phyloP scores from a whole-genome alignment of 2,888 invertebrate genomes.

The Trachelus iudaicus region DNA sequence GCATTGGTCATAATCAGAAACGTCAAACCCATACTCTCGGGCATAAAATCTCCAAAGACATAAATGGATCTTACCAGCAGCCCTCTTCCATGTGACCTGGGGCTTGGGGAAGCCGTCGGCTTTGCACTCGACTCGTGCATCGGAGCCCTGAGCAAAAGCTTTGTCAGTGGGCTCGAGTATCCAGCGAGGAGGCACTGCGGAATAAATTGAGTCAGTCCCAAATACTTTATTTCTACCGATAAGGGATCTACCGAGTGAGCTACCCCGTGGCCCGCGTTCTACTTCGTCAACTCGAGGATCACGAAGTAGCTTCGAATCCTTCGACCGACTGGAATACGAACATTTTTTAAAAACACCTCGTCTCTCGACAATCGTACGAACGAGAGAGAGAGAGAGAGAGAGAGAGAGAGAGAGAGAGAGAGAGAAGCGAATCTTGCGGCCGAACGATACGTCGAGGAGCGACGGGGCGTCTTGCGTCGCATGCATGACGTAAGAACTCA shows the following conservation, averaged over 20 bases:
- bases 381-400: too few species aligned
- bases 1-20: slow-evolving; percentile 3
- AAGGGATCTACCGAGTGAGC: slow-evolving; percentile 34
- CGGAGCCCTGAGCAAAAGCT: slow-evolving; percentile 94
- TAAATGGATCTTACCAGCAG: slow-evolving; percentile 77
- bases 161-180: slow-evolving; percentile 94
- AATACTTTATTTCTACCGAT: slow-evolving; percentile 24
- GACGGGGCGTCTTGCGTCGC: slow-evolving; percentile 10
- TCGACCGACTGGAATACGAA: too few species aligned
- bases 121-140: slow-evolving; percentile 94
- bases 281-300: too few species aligned
- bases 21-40: slow-evolving; percentile 1
- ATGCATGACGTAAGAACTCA: slow-evolving; percentile 26
- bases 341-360: too few species aligned
- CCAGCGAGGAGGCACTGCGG: slow-evolving; percentile 95
- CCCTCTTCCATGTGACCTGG: slow-evolving; percentile 94
- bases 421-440: too few species aligned
- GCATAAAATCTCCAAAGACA: slow-evolving; percentile 1
- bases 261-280: slow-evolving; percentile 20
- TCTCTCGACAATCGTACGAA: too few species aligned
- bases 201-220: slow-evolving; percentile 37
- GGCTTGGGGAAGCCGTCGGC: slow-evolving; percentile 96
- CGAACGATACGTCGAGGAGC: too few species aligned
- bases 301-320: too few species aligned
- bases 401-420: too few species aligned